Percentiles rank a stretch among this genome's conserved stretches.
Conservation (phyloP, 2,797 vertebrate genomes). For the Pangasius krempfi region DNA sequence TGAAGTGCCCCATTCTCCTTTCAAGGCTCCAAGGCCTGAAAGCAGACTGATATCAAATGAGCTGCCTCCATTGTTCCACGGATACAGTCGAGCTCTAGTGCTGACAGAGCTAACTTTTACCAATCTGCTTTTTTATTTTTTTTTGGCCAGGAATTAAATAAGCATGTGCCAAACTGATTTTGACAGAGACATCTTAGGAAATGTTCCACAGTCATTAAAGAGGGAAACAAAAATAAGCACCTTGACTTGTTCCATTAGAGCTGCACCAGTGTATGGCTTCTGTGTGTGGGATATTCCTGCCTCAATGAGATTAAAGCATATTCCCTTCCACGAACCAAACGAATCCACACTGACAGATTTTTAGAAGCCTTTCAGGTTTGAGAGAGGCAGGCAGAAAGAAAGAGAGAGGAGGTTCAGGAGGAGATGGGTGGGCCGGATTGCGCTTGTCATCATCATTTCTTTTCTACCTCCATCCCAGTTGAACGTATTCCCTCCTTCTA, state of each 20-base stretch:
- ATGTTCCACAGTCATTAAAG: constrained; percentile 35
- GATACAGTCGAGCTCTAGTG: constrained; percentile 54
- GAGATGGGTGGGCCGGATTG: constrained; percentile 55
- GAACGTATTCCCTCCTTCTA: constrained; percentile 49
- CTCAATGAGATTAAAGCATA: constrained; percentile 58
- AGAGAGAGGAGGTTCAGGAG: constrained; percentile 47
- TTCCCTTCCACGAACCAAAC: constrained; percentile 53
- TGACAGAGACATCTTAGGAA: constrained; percentile 27
- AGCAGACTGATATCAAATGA: constrained; percentile 68
- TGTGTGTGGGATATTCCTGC: constrained; percentile 48
- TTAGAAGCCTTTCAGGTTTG: constrained; percentile 55
- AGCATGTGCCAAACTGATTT: constrained; percentile 37
- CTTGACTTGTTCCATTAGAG: constrained; percentile 50
- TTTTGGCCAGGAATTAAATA: constrained; percentile 28
- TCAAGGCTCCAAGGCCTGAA: constrained; percentile 71
- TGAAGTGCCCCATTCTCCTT: constrained; percentile 75
- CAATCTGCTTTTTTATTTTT: constrained; percentile 17
- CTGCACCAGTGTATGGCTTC: constrained; percentile 23
- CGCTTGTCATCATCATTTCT: constrained; percentile 63
- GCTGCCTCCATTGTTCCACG: constrained; percentile 60
- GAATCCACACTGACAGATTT: constrained; percentile 59
- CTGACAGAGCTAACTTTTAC: constrained; percentile 42
- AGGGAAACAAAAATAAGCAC: constrained; percentile 51
- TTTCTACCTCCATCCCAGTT: constrained; percentile 55
- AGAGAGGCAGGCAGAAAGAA: constrained; percentile 45